Percentiles rank a stretch among this genome's conserved stretches.
Conservation (phyloP, 2,888 invertebrate genomes). For the Tetramorium bicarinatum region DNA sequence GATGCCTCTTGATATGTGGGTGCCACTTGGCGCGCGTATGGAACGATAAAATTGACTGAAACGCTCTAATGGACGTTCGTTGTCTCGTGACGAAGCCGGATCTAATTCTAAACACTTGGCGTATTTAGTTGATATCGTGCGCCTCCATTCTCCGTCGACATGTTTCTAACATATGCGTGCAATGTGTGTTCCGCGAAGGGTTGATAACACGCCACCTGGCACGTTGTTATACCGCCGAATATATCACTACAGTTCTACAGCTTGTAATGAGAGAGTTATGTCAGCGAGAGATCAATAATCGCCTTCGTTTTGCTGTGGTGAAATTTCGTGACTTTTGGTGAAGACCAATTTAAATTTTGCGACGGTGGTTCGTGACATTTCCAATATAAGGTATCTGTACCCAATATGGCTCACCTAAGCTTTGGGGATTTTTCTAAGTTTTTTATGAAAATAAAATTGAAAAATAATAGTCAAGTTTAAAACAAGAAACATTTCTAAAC, state of each 20-base stretch:
- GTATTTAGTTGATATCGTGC: constrained; percentile 10
- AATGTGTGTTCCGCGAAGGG: constrained; percentile 19
- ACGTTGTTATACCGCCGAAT: constrained; percentile 24
- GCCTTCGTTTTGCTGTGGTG: not conserved
- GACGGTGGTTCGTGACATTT: not conserved
- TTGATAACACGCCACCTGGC: constrained; percentile 63
- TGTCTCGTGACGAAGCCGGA: constrained; percentile 27
- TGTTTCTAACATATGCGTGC: constrained; percentile 44
- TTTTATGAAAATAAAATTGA: too few species aligned
- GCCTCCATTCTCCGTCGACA: constrained; percentile 48
- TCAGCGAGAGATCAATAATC: not conserved
- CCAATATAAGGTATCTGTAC: too few species aligned
- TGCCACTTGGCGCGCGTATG: not conserved
- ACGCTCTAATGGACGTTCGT: constrained; percentile 47
- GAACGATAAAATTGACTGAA: constrained; percentile 34
- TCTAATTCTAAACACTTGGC: constrained; percentile 50
- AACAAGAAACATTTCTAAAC: too few species aligned
- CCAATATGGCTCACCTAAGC: too few species aligned
- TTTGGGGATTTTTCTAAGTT: too few species aligned
- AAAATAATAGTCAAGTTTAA: too few species aligned
- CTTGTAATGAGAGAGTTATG: constrained; percentile 21
- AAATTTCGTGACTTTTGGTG: not conserved
- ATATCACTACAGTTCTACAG: not conserved
- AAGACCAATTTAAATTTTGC: not conserved
- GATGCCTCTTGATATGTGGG: not conserved